phyloP scores from a whole-genome alignment of 2,797 vertebrate genomes.

The Schizothorax lantsangensis region DNA sequence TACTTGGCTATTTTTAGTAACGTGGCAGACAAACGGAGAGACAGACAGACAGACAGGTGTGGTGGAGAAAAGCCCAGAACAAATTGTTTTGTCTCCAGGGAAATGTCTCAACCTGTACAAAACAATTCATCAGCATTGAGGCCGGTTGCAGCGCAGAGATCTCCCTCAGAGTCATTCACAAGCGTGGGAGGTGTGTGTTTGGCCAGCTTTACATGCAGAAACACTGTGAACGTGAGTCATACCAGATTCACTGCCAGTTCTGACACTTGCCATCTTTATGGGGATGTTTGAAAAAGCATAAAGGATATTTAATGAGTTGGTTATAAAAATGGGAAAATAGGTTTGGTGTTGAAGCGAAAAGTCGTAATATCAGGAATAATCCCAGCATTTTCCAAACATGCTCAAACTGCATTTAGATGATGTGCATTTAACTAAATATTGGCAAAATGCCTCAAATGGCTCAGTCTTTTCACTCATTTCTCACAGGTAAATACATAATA shows the following conservation, averaged over 20 bases:
- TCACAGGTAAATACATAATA: not conserved
- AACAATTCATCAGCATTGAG: constrained; percentile 52
- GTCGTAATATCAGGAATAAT: not conserved
- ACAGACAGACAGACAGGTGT: constrained; percentile 32
- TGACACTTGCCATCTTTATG: not conserved
- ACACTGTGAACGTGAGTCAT: not conserved
- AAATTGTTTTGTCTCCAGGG: constrained; percentile 66
- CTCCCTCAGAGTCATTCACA: not conserved
- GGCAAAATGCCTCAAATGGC: not conserved
- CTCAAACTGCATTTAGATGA: not conserved
- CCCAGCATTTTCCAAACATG: not conserved
- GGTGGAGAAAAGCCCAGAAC: constrained; percentile 58
- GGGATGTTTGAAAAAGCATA: not conserved
- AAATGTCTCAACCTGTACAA: constrained; percentile 64
- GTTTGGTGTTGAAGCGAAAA: not conserved
- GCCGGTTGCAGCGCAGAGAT: constrained; percentile 51
- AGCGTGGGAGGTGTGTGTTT: not conserved
- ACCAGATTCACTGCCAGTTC: not conserved
- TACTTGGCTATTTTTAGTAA: not conserved
- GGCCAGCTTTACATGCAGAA: not conserved
- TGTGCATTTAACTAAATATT: not conserved
- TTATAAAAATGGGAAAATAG: not conserved
- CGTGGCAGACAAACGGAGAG: not conserved
- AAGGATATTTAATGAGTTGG: not conserved
- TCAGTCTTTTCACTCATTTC: not conserved